These are phyloP conservation scores for Ceratina australensis DNA, from an alignment of 1,140 invertebrate genomes.

Conservation along the genomic window DNA sequence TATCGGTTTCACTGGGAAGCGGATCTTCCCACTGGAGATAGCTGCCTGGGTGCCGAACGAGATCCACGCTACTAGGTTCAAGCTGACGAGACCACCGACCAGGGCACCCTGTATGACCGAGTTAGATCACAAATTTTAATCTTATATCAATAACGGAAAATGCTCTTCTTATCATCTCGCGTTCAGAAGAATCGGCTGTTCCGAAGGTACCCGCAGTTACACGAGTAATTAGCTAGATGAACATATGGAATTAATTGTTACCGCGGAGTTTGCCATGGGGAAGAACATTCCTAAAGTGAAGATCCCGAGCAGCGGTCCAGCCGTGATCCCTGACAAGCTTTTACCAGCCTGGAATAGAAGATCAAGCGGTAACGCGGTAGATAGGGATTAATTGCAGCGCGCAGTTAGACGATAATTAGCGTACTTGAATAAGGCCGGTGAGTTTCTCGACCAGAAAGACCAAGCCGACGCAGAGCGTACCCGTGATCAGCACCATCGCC, in stretches of 20 bases:
- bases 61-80: constrained; percentile 89
- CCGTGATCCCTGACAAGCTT: constrained; percentile 84
- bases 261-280: constrained; percentile 85
- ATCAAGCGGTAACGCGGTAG: neutral
- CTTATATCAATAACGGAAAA: too few relatives aligned
- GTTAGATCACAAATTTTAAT: too few relatives aligned
- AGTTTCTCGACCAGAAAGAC: constrained; percentile 87
- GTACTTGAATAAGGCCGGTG: constrained; percentile 83
- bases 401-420: too few relatives aligned
- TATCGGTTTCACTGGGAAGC: constrained; percentile 81
- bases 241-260: constrained; percentile 67
- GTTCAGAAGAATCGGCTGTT: too few relatives aligned
- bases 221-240: neutral
- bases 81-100: constrained; percentile 85
- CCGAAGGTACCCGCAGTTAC: too few relatives aligned
- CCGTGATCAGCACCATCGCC: constrained; percentile 83
- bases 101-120: constrained; percentile 84
- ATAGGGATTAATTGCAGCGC: too few relatives aligned
- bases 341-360: constrained; percentile 79
- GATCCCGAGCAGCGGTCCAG: constrained; percentile 87
- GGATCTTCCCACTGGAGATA: constrained; percentile 83
- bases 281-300: constrained; percentile 90
- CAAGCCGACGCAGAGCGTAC: constrained; percentile 82
- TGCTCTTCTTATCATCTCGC: too few relatives aligned
- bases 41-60: constrained; percentile 90